Evolutionary conservation across 37 sponge, comb jelly and placozoan genomes (phyloP), one percentile per base, ranked within the genome.

Genomic region (Beroe ovata): DNA sequence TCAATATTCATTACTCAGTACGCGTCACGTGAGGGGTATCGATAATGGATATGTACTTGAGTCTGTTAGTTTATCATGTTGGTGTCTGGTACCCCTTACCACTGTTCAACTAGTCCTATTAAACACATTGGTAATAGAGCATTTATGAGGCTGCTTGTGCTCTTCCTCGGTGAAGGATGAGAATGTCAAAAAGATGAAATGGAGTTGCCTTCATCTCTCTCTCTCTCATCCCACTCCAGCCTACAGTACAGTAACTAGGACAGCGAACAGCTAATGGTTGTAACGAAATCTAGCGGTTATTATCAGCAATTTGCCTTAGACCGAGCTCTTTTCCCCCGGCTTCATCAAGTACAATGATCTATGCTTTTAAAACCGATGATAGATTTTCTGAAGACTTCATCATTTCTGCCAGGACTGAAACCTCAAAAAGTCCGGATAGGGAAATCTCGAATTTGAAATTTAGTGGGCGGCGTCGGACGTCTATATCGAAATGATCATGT

Each of bases 31-130:
- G 69, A 66, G 11, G 30, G 30, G 30, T 30, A 34, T 30, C 30
- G 69, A 66, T 66, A 66, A 66, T 66, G 69, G 30, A 66, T 66
- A 66, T 66, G 69, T 66, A 66, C 69, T 66, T 66, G 69, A 66
- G 30, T 34, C 69, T 66, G 25, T 66, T 66, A 66, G 69, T 30
- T 66, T 66, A 66, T 66, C 69, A 30, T 26, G 69, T 66, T 66
- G 25, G 69, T 33, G 69, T 8, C 36, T 29, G 69, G 69, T 11
- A 14, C 16, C 69, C 36, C 32, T 34, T 30, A 37, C 36, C 18
- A 66, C 69, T 18, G 63, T 16, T 16, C 69, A 66, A 8, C 32
- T 25, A 33, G 35, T 33, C 18, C 69, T 66, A 66, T 66, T 66
- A 66, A 66, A 66, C 69, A 66, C 16, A 30, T 66, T 66, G 69